Percentiles rank a stretch among this genome's conserved stretches.
These are phyloP conservation scores for Lycocorax pyrrhopterus DNA, from an alignment of 2,113 vertebrate species.

Conservation along the genomic window DNA sequence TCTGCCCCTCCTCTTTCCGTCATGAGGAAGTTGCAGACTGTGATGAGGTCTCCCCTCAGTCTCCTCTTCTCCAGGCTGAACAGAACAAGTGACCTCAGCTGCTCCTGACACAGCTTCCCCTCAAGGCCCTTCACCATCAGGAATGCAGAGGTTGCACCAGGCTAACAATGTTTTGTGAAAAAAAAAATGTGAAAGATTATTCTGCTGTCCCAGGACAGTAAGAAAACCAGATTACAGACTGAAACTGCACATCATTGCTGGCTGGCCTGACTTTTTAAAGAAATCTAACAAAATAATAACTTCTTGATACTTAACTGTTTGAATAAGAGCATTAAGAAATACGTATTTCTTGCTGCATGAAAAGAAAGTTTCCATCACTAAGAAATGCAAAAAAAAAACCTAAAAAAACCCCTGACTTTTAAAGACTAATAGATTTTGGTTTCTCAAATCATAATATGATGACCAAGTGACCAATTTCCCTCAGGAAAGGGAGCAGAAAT, in stretches of 20 bases:
- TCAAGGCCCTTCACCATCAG: not conserved
- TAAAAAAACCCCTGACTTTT: not conserved
- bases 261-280: not conserved
- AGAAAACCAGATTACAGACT: not conserved
- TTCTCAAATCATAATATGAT: not conserved
- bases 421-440: not conserved
- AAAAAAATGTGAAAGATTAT: not conserved
- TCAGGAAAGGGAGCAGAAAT: not conserved
- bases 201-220: not conserved
- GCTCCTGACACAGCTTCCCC: not conserved
- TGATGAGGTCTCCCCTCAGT: not conserved
- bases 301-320: not conserved
- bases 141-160: not conserved
- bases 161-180: not conserved
- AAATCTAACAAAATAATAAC: not conserved
- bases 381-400: not conserved
- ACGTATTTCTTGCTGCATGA: not conserved
- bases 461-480: not conserved
- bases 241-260: not conserved
- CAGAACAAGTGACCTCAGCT: not conserved
- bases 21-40: fast-evolving
- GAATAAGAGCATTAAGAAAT: not conserved
- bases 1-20: not conserved
- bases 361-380: not conserved
- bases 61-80: not conserved